These are phyloP conservation scores for Pyralis farinalis DNA, from an alignment of 2,888 invertebrate species.

Conservation along the genomic window DNA sequence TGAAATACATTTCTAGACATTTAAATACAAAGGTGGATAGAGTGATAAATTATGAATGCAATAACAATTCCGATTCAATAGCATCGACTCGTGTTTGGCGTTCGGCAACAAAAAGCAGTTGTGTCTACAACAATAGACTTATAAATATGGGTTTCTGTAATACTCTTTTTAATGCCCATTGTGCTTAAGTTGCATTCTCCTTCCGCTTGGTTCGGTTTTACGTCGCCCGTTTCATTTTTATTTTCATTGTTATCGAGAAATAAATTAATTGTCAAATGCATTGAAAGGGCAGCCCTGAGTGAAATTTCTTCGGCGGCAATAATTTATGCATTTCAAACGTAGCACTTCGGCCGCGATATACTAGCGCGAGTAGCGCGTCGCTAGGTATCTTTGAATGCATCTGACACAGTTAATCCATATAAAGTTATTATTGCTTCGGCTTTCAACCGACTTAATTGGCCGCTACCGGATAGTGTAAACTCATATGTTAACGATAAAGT, in stretches of 20 bases:
- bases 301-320: constrained; percentile 24
- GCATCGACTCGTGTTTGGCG: constrained; percentile 53
- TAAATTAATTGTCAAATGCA: constrained; percentile 50
- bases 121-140: constrained; percentile 63
- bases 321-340: constrained; percentile 54
- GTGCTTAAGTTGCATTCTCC: constrained; percentile 34
- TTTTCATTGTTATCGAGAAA: constrained; percentile 43
- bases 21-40: constrained; percentile 70
- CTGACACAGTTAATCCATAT: constrained; percentile 71
- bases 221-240: constrained; percentile 36
- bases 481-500: constrained; percentile 62
- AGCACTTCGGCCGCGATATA: constrained; percentile 38
- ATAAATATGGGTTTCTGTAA: constrained; percentile 67
- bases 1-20: constrained; percentile 57
- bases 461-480: constrained; percentile 63
- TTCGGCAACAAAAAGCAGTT: constrained; percentile 58
- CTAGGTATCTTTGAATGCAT: constrained; percentile 66
- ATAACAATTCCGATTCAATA: constrained; percentile 56
- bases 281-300: constrained; percentile 38
- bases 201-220: constrained; percentile 49
- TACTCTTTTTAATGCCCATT: constrained; percentile 46
- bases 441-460: constrained; percentile 67
- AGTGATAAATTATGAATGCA: constrained; percentile 75
- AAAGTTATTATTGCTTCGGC: constrained; percentile 68
- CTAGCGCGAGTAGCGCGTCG: constrained; percentile 32